These are phyloP conservation scores for Sebastes glaucus DNA, from an alignment of 2,797 vertebrate species.

Conservation along the genomic window DNA sequence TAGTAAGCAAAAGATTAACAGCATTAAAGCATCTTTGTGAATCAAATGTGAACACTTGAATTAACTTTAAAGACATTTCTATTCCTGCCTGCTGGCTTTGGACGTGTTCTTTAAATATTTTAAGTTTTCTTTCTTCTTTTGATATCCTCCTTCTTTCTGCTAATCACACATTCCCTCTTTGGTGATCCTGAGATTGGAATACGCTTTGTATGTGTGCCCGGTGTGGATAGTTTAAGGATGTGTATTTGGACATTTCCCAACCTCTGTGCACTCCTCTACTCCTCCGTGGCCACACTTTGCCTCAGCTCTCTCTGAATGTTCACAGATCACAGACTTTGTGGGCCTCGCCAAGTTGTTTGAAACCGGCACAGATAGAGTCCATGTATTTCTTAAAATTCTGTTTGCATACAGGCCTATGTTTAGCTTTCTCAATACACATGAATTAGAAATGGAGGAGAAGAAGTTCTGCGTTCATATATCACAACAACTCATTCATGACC, in stretches of 20 bases:
- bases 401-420: constrained; percentile 6
- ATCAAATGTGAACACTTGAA: constrained; percentile 44
- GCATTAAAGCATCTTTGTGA: constrained; percentile 35
- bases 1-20: constrained; percentile 37
- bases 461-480: not conserved
- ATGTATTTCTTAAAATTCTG: constrained; percentile 30
- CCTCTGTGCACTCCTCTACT: constrained; percentile 4
- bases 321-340: constrained; percentile 30
- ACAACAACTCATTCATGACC: constrained; percentile 9
- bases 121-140: constrained; percentile 29
- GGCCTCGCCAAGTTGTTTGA: constrained; percentile 29
- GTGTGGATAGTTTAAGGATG: constrained; percentile 13
- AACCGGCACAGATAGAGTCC: constrained; percentile 18
- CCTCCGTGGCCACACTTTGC: constrained; percentile 29
- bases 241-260: constrained; percentile 35
- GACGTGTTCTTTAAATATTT: constrained; percentile 50
- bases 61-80: constrained; percentile 38
- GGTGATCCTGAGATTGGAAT: constrained; percentile 29
- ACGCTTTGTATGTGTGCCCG: constrained; percentile 33
- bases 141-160: constrained; percentile 13
- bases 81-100: constrained; percentile 26
- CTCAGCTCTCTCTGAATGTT: constrained; percentile 19
- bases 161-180: constrained; percentile 45
- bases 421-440: constrained; percentile 2
- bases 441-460: constrained; percentile 15